Percentiles rank a stretch among this genome's conserved stretches.
phyloP scores from a whole-genome alignment of 2,113 vertebrate species.

The Anguilla rostrata region DNA sequence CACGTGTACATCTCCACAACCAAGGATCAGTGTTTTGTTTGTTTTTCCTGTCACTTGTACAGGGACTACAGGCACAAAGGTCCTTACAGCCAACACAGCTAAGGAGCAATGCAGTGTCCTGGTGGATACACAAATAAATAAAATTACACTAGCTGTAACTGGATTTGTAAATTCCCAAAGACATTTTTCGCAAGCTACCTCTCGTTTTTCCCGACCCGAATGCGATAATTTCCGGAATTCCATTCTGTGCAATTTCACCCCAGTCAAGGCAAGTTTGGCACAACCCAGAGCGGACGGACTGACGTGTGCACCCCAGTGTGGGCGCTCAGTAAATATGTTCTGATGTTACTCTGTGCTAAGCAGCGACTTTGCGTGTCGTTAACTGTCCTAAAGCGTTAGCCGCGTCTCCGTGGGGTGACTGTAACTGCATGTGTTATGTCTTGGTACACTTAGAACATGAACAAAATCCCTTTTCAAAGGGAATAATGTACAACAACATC shows the following conservation, averaged over 20 bases:
- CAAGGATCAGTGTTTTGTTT: too few relatives aligned
- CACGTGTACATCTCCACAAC: too few relatives aligned
- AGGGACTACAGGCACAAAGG: too few relatives aligned
- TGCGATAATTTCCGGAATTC: background rate
- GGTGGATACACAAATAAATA: too few relatives aligned
- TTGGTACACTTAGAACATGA: slow-evolving; percentile 56
- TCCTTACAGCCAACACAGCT: too few relatives aligned
- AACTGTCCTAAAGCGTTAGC: slow-evolving; percentile 28
- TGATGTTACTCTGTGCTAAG: slow-evolving; percentile 21
- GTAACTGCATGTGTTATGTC: slow-evolving; percentile 36
- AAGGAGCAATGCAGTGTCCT: too few relatives aligned
- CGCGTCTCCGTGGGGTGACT: slow-evolving; percentile 25
- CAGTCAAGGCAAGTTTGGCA: background rate
- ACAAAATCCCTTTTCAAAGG: slow-evolving; percentile 73
- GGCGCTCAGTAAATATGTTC: background rate
- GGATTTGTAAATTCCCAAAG: too few relatives aligned
- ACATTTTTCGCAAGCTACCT: background rate
- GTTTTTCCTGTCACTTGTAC: too few relatives aligned
- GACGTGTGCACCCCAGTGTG: background rate
- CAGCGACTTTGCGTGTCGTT: slow-evolving; percentile 37
- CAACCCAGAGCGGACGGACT: background rate
- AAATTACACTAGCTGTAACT: too few relatives aligned
- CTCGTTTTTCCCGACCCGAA: background rate
- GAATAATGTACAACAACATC: slow-evolving; percentile 73
- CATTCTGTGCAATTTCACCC: background rate